Evolutionary conservation across 2,888 invertebrate genomes (phyloP), one percentile per base, ranked within the genome.

Genomic region (Aproaerema taeniolella): DNA sequence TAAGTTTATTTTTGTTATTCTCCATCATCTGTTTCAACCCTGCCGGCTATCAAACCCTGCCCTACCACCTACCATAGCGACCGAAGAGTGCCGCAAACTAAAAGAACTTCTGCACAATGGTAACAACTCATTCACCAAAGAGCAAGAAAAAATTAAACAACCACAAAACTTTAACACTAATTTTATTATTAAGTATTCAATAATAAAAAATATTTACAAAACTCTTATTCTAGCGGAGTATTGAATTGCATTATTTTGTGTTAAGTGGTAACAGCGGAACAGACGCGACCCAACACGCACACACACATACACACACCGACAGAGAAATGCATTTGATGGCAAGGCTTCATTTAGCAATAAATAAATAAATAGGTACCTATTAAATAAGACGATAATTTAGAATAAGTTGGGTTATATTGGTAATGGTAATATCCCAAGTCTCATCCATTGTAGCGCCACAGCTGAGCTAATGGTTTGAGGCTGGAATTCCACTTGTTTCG

Each of bases 271-370:
- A 80, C 79, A 73, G 62, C 62, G 24, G 32, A 31, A 20, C 14
- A 35, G 9, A 34, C n/a, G 11, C 13, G 15, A n/a, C n/a, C n/a
- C n/a, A n/a, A n/a, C n/a, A n/a, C n/a, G n/a, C n/a, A n/a, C n/a
- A n/a, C n/a, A n/a, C n/a, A n/a, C n/a, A n/a, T n/a, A n/a, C n/a
- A n/a, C n/a, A n/a, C n/a, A n/a, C n/a, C n/a, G n/a, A n/a, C n/a
- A n/a, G n/a, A 66, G 63, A 82, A 82, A 83, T 85, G 82, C 82
- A 75, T 63, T 69, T 58, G 67, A 83, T 83, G 82, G 82, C 85
- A 80, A 82, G 78, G 70, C 69, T 67, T 75, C 29, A 57, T 59
- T 58, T 61, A 67, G 62, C 63, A 82, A 82, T 83, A 83, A 83
- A 82, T 82, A 78, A 75, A 58, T 73, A 61, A 70, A 58, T 63